phyloP scores from a whole-genome alignment of 1,140 invertebrate species.

The Portunus trituberculatus region DNA sequence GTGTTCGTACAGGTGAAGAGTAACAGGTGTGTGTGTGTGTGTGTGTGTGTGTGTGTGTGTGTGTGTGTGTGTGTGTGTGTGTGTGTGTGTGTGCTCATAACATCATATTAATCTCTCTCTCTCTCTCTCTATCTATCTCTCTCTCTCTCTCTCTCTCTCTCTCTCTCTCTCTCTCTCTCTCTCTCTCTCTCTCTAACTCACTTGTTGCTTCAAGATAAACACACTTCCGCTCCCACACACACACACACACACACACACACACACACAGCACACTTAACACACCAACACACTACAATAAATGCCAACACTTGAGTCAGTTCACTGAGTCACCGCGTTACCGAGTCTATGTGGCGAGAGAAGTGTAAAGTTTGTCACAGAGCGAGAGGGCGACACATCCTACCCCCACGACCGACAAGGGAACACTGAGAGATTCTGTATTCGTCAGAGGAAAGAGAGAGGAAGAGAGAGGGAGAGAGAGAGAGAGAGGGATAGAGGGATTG shows the following conservation, averaged over 20 bases:
- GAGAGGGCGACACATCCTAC: background rate
- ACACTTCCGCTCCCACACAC: background rate
- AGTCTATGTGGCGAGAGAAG: too few species aligned
- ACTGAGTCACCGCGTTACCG: too few species aligned
- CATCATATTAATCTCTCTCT: too few species aligned
- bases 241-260: constrained; percentile 25
- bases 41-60: too few species aligned
- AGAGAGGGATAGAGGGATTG: background rate
- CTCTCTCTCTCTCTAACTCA: too few species aligned
- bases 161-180: too few species aligned
- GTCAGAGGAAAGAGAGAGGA: background rate
- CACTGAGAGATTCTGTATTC: background rate
- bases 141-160: too few species aligned
- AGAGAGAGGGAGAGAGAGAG: background rate
- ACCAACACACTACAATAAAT: background rate
- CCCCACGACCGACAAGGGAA: background rate
- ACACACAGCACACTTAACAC: background rate
- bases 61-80: too few species aligned
- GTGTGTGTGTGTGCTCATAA: too few species aligned
- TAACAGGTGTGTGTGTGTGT: too few species aligned
- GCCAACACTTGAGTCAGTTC: background rate
- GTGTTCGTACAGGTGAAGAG: too few species aligned
- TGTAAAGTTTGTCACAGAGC: background rate
- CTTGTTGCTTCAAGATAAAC: background rate
- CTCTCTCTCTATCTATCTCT: too few species aligned